These are phyloP conservation scores for Takifugu rubripes DNA, from an alignment of 2,797 vertebrate genomes.

Conservation along the genomic window DNA sequence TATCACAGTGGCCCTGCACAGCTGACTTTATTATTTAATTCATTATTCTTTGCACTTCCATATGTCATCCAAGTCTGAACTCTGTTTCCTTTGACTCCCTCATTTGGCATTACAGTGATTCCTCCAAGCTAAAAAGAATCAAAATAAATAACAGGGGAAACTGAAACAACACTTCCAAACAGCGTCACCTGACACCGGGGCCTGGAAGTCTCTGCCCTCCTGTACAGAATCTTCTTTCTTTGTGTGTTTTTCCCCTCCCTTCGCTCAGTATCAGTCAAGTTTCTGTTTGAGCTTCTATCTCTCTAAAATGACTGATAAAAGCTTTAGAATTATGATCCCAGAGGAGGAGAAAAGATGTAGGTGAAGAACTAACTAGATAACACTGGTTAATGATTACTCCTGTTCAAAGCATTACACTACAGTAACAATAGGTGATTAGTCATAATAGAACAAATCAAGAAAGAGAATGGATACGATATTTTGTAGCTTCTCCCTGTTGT, in stretches of 20 bases:
- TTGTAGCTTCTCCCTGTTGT: too few species aligned
- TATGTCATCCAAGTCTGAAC: background rate
- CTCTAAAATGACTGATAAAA: slow-evolving; percentile 9
- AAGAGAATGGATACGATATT: too few species aligned
- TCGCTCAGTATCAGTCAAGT: slow-evolving; percentile 39
- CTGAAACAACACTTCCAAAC: slow-evolving; percentile 9
- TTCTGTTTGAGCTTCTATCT: slow-evolving; percentile 26
- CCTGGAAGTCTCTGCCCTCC: slow-evolving; percentile 41
- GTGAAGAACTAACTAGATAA: background rate
- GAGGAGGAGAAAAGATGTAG: background rate
- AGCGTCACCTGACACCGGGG: slow-evolving; percentile 38
- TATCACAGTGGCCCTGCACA: too few species aligned
- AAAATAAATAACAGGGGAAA: slow-evolving; percentile 1
- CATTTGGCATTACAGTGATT: background rate
- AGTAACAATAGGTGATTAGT: background rate
- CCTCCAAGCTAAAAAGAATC: background rate
- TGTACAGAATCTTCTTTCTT: slow-evolving; percentile 22
- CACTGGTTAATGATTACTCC: background rate
- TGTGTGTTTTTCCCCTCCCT: slow-evolving; percentile 24
- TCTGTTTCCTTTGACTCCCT: background rate
- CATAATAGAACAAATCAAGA: background rate
- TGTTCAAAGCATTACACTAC: background rate
- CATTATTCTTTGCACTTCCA: background rate
- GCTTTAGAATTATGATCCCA: slow-evolving; percentile 1
- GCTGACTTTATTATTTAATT: too few species aligned